phyloP scores from a whole-genome alignment of 2,113 vertebrate species.

The Aldabrachelys gigantea region DNA sequence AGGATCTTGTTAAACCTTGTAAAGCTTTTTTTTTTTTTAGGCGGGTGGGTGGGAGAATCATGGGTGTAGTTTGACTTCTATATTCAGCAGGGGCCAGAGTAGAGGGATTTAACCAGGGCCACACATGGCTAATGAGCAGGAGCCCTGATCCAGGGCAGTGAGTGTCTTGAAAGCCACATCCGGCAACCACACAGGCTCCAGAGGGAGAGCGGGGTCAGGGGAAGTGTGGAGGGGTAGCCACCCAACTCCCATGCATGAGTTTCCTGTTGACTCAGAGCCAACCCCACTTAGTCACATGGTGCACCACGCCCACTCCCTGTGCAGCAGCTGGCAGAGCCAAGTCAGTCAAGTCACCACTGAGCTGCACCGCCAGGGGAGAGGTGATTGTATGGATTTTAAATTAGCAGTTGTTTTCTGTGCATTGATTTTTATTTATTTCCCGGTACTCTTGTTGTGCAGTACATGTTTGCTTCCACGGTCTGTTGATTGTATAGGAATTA shows the following conservation, averaged over 20 bases:
- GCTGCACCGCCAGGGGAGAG: not conserved
- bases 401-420: not conserved
- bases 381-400: not conserved
- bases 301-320: not conserved
- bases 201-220: no score
- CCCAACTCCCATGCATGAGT: not conserved
- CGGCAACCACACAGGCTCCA: not conserved
- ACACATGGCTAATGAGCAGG: not conserved
- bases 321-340: not conserved
- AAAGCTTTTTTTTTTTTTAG: not conserved
- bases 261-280: not conserved
- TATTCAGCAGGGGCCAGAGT: not conserved
- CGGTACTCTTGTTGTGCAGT: not conserved
- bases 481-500: not conserved
- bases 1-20: not conserved
- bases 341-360: not conserved
- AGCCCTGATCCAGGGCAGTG: not conserved
- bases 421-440: not conserved
- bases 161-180: not conserved
- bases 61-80: not conserved
- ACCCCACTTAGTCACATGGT: not conserved
- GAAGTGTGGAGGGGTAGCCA: no score
- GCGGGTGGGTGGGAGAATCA: rapidly evolving
- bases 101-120: not conserved
- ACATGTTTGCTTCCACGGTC: not conserved